Base-by-base conservation (phyloP, 2,888 invertebrate species). In the Synergus gifuensis region DNA sequence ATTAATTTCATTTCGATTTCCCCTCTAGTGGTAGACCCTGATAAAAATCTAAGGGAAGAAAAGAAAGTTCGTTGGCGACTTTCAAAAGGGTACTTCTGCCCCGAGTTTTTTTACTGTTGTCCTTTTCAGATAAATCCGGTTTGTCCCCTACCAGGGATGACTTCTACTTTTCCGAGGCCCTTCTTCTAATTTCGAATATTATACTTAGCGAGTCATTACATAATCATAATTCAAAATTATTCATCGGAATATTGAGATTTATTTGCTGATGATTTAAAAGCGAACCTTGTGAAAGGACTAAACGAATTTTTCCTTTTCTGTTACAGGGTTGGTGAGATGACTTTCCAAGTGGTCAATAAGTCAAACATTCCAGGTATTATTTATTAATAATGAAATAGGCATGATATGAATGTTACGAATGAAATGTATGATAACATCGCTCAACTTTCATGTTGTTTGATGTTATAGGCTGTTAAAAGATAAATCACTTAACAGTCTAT, bases 41-140 rank as follows among this genome's bases (percentile, higher is more conserved):
- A 54, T 73, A 54, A 54, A 73, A 73, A 54, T 40, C 73, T n/a
- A 73, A 73, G 73, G 49, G 49, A 54, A 46, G n/a, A 69, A 69
- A 69, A 67, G 11, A 54, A 73, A 73, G 73, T 40, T 54, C 54
- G 40, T 73, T 54, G 73, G 49, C 16, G 49, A 73, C 54, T 73
- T 73, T 49, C 9, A 54, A 73, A 54, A 49, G 67, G 73, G 22
- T 28, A 28, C 54, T 73, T 36, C 28, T 49, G 36, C 49, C 73
- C 73, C n/a, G 28, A 28, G n/a, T 44, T 14, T 49, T 44, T 22
- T 49, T 2, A 49, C 7, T 16, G 18, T 5, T 22, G 46, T 8
- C 14, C 54, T 73, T 49, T 54, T 40, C 9, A 54, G 36, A 73
- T 28, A 54, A 73, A 73, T 69, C 49, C 49, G 22, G 69, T 69